Evolutionary conservation across 2,888 invertebrate genomes (phyloP).

Genomic region (Taenaris catops): DNA sequence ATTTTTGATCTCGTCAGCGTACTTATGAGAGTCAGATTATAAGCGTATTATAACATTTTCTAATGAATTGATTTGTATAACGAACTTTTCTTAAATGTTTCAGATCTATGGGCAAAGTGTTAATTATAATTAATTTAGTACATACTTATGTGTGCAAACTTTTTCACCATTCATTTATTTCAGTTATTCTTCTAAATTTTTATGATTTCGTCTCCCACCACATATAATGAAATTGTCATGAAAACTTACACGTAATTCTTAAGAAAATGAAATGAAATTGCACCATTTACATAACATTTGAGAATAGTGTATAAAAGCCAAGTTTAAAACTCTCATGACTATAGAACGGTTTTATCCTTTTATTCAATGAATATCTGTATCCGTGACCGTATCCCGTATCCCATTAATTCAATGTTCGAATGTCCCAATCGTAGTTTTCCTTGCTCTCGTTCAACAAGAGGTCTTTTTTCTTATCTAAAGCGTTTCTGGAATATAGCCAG

Average conservation of each 20-base stretch:
- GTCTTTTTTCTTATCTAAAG: slow-evolving; percentile 55
- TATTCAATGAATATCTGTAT: slow-evolving; percentile 26
- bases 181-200: no score
- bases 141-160: no score
- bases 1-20: no score
- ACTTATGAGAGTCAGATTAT: no score
- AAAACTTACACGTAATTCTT: neutral
- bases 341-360: slow-evolving; percentile 22
- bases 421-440: slow-evolving; percentile 34
- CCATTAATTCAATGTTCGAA: slow-evolving; percentile 48
- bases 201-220: no score
- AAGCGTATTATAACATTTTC: no score
- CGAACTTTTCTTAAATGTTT: no score
- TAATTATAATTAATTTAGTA: no score
- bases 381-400: slow-evolving; percentile 24
- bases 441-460: slow-evolving; percentile 26
- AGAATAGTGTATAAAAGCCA: slow-evolving; percentile 12
- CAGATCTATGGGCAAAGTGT: no score
- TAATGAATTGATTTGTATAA: no score
- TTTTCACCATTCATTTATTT: no score
- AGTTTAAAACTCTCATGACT: slow-evolving; percentile 21
- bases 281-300: slow-evolving; percentile 7
- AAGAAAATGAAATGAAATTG: slow-evolving; percentile 2
- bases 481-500: slow-evolving; percentile 61
- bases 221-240: neutral